These are phyloP conservation scores for Electrophaes corylata DNA, from an alignment of 2,888 invertebrate species.

Conservation along the genomic window DNA sequence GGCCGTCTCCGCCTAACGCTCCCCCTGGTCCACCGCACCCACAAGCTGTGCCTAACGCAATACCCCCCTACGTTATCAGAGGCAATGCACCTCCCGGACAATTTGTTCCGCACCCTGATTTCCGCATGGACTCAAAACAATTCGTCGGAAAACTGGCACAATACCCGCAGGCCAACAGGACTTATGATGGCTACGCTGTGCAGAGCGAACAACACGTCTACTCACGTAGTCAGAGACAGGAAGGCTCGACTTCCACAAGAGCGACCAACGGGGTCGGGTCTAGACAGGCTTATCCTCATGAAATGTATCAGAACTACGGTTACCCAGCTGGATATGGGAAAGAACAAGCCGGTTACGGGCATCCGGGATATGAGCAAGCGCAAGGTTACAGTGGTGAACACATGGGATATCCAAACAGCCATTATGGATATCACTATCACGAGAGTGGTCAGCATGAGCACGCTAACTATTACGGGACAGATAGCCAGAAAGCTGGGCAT, in stretches of 20 bases:
- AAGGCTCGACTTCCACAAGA: constrained; percentile 66
- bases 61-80: constrained; percentile 84
- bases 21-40: constrained; percentile 84
- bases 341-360: constrained; percentile 81
- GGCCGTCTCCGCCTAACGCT: constrained; percentile 89
- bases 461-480: constrained; percentile 71
- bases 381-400: constrained; percentile 74
- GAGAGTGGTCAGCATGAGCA: constrained; percentile 73
- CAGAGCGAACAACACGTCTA: constrained; percentile 78
- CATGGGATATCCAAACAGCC: constrained; percentile 74
- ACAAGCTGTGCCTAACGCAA: constrained; percentile 84
- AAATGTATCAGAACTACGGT: constrained; percentile 81
- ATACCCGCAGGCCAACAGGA: constrained; percentile 74
- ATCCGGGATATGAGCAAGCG: constrained; percentile 83
- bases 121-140: constrained; percentile 78
- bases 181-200: constrained; percentile 67
- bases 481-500: constrained; percentile 80
- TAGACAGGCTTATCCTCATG: constrained; percentile 74
- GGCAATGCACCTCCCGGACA: constrained; percentile 79
- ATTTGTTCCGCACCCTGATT: constrained; percentile 80
- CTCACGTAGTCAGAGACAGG: constrained; percentile 73
- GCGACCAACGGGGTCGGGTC: constrained; percentile 70
- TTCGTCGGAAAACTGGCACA: constrained; percentile 75
- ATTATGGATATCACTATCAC: constrained; percentile 81
- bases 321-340: constrained; percentile 78